Percentiles rank a stretch among this genome's conserved stretches.
Conservation (phyloP, 2,113 vertebrate species). For the Pluvialis apricaria region DNA sequence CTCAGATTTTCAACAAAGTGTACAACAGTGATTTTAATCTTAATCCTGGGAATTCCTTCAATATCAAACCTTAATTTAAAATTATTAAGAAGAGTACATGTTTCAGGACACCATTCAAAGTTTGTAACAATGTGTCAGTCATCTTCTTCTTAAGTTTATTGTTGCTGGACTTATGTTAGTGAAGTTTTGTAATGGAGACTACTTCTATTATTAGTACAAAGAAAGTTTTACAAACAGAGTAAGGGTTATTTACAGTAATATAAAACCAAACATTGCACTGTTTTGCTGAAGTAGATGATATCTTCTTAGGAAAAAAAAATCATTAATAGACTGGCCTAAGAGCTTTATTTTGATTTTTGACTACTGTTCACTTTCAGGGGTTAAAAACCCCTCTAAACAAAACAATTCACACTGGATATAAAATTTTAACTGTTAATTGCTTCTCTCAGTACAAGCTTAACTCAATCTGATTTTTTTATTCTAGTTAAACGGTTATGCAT, state of each 20-base stretch:
- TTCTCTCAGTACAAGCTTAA: not conserved
- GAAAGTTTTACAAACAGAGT: not conserved
- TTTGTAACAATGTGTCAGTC: not conserved
- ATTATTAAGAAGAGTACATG: not conserved
- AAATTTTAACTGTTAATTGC: not conserved
- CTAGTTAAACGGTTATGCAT: not conserved
- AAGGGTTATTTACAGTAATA: not conserved
- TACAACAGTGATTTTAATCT: not conserved
- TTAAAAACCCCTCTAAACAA: not conserved
- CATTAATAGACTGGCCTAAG: not conserved
- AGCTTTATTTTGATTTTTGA: not conserved
- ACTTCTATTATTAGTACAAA: not conserved
- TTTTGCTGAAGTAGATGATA: not conserved
- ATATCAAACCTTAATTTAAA: not conserved
- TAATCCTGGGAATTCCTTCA: not conserved
- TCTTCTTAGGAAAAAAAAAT: not conserved
- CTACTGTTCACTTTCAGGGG: not conserved
- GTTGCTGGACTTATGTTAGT: not conserved
- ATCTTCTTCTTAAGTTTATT: not conserved
- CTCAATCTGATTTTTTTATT: not conserved
- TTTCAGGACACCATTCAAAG: not conserved
- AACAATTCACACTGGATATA: not conserved
- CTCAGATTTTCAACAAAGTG: not conserved
- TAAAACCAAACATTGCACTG: not conserved
- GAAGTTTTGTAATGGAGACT: not conserved